Evolutionary conservation across 2,113 vertebrate species (phyloP).

Genomic region (Carassius gibelio): DNA sequence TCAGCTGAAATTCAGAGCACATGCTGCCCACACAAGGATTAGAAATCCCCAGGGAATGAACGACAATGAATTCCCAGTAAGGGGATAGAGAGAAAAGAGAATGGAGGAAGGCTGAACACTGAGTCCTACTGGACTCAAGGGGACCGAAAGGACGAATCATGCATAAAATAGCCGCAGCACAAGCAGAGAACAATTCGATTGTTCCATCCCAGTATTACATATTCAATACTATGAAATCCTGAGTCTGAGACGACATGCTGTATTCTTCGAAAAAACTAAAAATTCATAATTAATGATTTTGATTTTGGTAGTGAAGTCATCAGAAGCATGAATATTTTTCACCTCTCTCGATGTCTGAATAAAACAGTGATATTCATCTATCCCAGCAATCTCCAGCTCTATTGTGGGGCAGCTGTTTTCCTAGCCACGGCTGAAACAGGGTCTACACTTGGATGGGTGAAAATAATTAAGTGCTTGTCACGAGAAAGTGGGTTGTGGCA

Average conservation of each 20-base stretch:
- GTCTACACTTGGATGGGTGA: slow-evolving; percentile 54
- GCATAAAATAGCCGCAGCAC: background rate
- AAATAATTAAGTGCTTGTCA: slow-evolving; percentile 59
- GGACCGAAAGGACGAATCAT: slow-evolving; percentile 1
- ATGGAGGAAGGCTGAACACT: slow-evolving; percentile 11
- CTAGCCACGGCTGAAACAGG: background rate
- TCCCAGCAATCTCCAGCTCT: slow-evolving; percentile 10
- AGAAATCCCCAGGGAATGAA: slow-evolving; percentile 13
- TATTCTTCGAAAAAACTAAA: background rate
- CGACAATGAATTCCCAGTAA: slow-evolving; percentile 16
- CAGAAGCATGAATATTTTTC: background rate
- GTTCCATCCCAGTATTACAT: background rate
- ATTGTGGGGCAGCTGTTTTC: background rate
- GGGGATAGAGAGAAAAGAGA: slow-evolving; percentile 7
- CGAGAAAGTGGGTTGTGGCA: slow-evolving; percentile 46
- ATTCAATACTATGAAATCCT: background rate
- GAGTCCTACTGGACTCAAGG: background rate
- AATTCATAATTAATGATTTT: too few species aligned
- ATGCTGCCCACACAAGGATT: slow-evolving; percentile 39
- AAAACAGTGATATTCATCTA: slow-evolving; percentile 25
- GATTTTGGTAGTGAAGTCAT: background rate
- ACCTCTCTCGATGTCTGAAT: background rate
- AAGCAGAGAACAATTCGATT: background rate
- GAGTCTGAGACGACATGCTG: background rate
- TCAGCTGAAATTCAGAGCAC: slow-evolving; percentile 12